Base-by-base conservation (phyloP, 2,888 invertebrate genomes). In the Anorthoa munda region DNA sequence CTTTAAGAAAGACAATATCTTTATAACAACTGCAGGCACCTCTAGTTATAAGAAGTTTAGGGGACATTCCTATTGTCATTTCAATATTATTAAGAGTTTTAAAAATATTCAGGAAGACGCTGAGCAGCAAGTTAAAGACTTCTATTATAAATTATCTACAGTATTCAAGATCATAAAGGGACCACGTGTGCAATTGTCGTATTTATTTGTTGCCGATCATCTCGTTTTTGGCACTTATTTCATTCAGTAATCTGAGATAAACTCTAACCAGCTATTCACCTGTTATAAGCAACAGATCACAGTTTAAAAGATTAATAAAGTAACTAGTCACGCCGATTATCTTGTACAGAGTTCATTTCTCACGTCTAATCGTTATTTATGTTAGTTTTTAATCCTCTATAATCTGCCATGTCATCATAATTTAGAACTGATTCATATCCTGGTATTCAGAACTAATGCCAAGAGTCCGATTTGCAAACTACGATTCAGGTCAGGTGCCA, bases 381-480 rank as follows among this genome's bases (percentile, higher is more conserved):
- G 7, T 55, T 39, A 31, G 21, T 39, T 51, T 17, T 17, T n/a
- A 17, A 48, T 58, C 1, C 5, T 56, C 26, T 48, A 15, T 2
- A 18, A 45, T 26, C 26, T 31, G 31, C 31, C 2, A 1, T 31
- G 15, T 55, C 55, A 70, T 56, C 7, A 45, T 59, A 48, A 2
- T 39, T 39, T 26, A 4, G 18, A 26, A 39, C 59, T 78, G 18
- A 58, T 31, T 79, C 51, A 77, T 39, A 69, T 53, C n/a, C 21
- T 18, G 17, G 39, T 80, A 63, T 58, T 75, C 15, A 5, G 21
- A 56, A 26, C 21, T 18, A 55, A 71, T 64, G 71, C 66, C 66
- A 77, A 81, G 39, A 71, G 18, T 59, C 13, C 15, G 2, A 63
- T 61, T 60, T 45, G 48, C 26, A 26, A 45, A 39, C 48, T 13